phyloP scores from a whole-genome alignment of 2,888 invertebrate species.

The Eristalinus aeneus region DNA sequence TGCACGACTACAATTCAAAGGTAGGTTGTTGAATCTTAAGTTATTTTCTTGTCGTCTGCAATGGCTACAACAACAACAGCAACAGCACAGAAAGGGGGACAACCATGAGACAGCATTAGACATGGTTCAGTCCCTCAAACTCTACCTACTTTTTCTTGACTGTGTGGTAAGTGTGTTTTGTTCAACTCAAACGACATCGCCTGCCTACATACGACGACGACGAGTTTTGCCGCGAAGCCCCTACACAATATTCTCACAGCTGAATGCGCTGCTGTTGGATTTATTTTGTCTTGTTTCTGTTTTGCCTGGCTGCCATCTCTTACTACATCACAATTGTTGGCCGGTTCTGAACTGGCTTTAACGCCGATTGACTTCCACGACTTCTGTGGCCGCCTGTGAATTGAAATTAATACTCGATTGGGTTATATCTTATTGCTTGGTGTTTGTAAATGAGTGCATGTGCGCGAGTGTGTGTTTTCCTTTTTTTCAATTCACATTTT shows the following conservation, averaged over 20 bases:
- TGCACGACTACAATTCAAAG: slow-evolving; percentile 2
- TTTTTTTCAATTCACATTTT: slow-evolving; percentile 16
- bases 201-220: slow-evolving; percentile 46
- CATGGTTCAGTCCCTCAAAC: slow-evolving; percentile 69
- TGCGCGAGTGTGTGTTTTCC: slow-evolving; percentile 1
- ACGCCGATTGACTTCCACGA: slow-evolving; percentile 70
- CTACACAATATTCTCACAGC: not conserved
- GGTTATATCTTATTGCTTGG: slow-evolving; percentile 44
- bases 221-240: slow-evolving; percentile 2
- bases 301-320: slow-evolving; percentile 10
- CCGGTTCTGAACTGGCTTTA: slow-evolving; percentile 69
- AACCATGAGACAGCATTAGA: slow-evolving; percentile 71
- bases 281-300: not conserved
- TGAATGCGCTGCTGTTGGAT: not conserved
- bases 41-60: slow-evolving; percentile 4
- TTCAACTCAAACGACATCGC: slow-evolving; percentile 47
- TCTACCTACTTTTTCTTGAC: slow-evolving; percentile 64
- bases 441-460: not conserved
- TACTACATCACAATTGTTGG: slow-evolving; percentile 36
- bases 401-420: slow-evolving; percentile 70
- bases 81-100: slow-evolving; percentile 28
- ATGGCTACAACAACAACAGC: not conserved
- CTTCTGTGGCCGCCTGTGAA: slow-evolving; percentile 68
- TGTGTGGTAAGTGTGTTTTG: slow-evolving; percentile 29
- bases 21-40: slow-evolving; percentile 58